Conservation (phyloP, 2,113 vertebrate genomes). For the Nothocercus nigrocapillus region DNA sequence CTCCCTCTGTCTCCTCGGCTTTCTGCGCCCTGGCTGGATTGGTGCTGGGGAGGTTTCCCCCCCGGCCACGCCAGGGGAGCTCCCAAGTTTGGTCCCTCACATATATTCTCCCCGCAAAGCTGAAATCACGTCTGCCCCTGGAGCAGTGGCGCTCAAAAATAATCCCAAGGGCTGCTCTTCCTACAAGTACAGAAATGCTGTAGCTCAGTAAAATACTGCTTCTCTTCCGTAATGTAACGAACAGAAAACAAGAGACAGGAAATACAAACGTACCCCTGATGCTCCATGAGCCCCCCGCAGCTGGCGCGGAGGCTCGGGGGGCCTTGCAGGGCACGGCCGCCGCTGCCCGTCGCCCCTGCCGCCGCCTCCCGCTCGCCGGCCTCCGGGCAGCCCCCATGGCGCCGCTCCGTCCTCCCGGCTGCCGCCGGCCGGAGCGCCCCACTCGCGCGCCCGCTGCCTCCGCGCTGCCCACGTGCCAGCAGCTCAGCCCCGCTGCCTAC, state of each 20-base stretch:
- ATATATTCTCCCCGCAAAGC: neutral
- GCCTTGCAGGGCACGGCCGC: conserved; percentile 11
- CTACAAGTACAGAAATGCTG: neutral
- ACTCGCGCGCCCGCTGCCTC: conserved; percentile 34
- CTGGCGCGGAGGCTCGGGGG: conserved; percentile 47
- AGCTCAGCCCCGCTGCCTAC: neutral
- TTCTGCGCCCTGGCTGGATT: neutral
- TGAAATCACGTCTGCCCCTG: neutral
- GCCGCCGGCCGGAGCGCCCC: conserved; percentile 40
- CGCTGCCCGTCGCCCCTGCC: conserved; percentile 36
- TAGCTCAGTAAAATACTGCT: neutral
- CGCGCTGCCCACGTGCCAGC: neutral
- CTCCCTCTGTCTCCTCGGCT: neutral
- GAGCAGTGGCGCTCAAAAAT: neutral
- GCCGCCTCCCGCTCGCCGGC: neutral
- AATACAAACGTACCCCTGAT: neutral
- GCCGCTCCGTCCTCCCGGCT: neutral
- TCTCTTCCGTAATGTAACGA: neutral
- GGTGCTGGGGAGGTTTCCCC: neutral
- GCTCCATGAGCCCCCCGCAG: neutral
- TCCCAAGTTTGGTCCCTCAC: neutral
- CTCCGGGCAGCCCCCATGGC: conserved; percentile 59
- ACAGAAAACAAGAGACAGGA: neutral
- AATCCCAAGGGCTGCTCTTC: neutral
- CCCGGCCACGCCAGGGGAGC: neutral